Evolutionary conservation across 2,888 invertebrate genomes (phyloP), one percentile per base, ranked within the genome.

Genomic region (Melolontha melolontha): DNA sequence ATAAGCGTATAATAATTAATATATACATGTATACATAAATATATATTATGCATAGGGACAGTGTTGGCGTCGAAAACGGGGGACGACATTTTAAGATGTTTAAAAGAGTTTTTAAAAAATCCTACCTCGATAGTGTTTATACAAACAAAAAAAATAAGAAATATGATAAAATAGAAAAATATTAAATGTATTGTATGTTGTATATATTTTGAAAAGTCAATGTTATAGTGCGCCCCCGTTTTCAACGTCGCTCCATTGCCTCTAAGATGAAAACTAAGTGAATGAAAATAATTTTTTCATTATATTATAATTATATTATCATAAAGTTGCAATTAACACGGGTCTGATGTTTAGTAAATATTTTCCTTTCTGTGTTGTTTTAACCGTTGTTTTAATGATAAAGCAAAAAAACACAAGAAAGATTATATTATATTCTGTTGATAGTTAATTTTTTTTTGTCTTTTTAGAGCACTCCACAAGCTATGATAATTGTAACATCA

Each of bases 381-480:
- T 34, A 29, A 29, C 10, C 2, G 6, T 34, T 6, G 2, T 34
- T 34, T 34, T 6, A 22, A 22, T 34, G 34, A 34, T 8, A 1
- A 7, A 47, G 47, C 14, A 41, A 44, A 10, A 59, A 44, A 40
- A 47, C 44, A 42, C 7, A 12, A 14, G 47, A 42, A 57, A 17
- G 17, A 22, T 49, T 16, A 22, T 22, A 17, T 16, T 17, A 17
- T 49, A 17, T 49, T 49, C 22, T 17, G 49, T 49, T 49, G 22
- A 49, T 49, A 34, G 27, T 12, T 51, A 12, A 66, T 59, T 67
- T 64, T 67, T 64, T 67, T 64, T 63, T 68, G 59, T 59, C 64
- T 67, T 69, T 17, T 52, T 49, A 66, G 50, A 68, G 71, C 74
- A 73, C 72, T 72, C 74, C 73, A 70, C 72, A 73, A 74, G 72